These are phyloP conservation scores for Chiloscyllium plagiosum DNA, from an alignment of 2,113 vertebrate species.

Conservation along the genomic window DNA sequence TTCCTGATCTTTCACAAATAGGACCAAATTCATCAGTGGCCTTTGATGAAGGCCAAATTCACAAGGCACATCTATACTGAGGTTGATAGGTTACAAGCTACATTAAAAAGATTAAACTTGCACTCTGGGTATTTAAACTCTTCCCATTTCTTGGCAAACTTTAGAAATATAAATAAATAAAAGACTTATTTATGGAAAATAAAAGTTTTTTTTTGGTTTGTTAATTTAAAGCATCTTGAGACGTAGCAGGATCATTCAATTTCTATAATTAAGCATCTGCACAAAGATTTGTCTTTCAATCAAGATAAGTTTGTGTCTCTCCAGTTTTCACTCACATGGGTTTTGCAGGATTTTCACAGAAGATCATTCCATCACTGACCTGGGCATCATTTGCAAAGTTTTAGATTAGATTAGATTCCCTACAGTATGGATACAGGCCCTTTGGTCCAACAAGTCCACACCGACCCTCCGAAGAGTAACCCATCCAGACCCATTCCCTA, in stretches of 20 bases:
- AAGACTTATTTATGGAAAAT: not conserved
- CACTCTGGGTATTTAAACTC: not conserved
- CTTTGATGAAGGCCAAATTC: no score
- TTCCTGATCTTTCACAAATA: not conserved
- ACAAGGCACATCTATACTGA: not conserved
- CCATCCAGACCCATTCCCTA: no score
- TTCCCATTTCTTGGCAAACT: not conserved
- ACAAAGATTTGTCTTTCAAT: not conserved
- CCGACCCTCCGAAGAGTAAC: no score
- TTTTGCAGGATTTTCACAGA: not conserved
- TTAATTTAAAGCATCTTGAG: not conserved
- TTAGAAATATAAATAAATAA: not conserved
- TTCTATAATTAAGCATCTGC: not conserved
- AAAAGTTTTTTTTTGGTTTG: not conserved
- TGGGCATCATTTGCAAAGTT: not conserved
- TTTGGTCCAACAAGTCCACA: no score
- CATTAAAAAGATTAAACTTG: not conserved
- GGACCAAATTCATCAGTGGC: not conserved
- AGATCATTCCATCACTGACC: not conserved
- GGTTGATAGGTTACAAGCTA: not conserved
- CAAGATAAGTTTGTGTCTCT: not conserved
- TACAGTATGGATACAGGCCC: no score
- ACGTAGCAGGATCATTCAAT: not conserved
- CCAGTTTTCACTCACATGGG: not conserved
- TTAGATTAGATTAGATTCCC: no score